Base-by-base conservation (phyloP, 2,797 vertebrate species). In the Coranthus polyacanthus region DNA sequence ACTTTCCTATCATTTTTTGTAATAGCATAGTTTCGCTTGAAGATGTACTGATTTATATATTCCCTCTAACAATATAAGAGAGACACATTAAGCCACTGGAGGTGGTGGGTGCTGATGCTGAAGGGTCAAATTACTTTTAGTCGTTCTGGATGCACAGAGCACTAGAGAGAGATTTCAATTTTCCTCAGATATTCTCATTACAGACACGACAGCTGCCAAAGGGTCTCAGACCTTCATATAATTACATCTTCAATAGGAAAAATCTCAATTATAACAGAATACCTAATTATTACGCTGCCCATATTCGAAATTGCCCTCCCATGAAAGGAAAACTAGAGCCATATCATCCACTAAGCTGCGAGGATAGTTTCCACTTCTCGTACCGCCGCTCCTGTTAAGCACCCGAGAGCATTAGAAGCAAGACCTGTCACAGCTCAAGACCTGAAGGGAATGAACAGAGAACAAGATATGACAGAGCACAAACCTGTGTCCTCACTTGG, bases 141-240 rank as follows among this genome's bases (percentile, higher is more conserved):
- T 87, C 78, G 76, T 80, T 88, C 72, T 84, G 79, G 87, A 87
- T 84, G 88, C 82, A 78, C 81, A 67, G 78, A 88, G 84, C 67
- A 79, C 73, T 78, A 60, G 68, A 88, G 82, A 86, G 85, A 84
- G 81, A 91, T 92, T 92, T 93, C 86, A 90, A 92, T 91, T 93
- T 93, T 70, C 85, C 81, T 92, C 78, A 90, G 88, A 92, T 92
- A 89, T 90, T 91, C 92, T 89, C 91, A 92, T 93, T 92, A 92
- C 78, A 51, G 73, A 71, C 79, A 84, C 57, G 74, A 78, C 46
- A 59, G 72, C 90, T 82, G 90, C 90, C 88, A 88, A 90, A 90
- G 88, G 88, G 81, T 86, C 85, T 72, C 59, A 81, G 78, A 77
- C 87, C 85, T 83, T 88, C 72, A 61, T 73, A 84, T 91, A 92